Base-by-base conservation (phyloP, 2,888 invertebrate species). In the Agrilus biguttatus region DNA sequence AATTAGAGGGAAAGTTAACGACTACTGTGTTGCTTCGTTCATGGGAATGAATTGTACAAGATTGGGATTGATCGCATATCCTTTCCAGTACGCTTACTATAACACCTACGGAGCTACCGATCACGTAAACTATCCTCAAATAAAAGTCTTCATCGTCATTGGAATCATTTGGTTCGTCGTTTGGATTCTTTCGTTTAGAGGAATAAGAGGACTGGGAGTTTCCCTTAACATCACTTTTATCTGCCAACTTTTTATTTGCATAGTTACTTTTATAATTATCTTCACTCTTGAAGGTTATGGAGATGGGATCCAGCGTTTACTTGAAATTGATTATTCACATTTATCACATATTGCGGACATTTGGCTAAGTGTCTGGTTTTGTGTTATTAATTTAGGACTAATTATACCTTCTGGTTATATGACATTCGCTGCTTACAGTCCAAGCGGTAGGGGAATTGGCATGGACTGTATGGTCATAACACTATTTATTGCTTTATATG, bases 401-500 rank as follows among this genome's bases (percentile, higher is more conserved):
- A 41, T 51, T 8, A 40, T 47, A 17, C 55, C 55, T 1, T 44
- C 46, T n/a, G 54, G 55, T 5, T 51, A 49, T 37, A 54, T 54
- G 55, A 52, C 55, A 2, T 48, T 44, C 34, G 47, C 51, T 6
- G 52, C 54, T 8, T 53, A 50, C 43, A 47, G 48, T 2, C 48
- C 45, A 32, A 49, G 50, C 17, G 28, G 36, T 10, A 42, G 33
- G n/a, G 38, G 36, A 7, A 5, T 40, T 8, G 38, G 32, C 3
- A 28, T 33, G 12, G 47, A 47, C 7, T 44, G 44, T 14, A 21
- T 37, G 12, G 14, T 44, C 4, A 40, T 47, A 36, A 34, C 40
- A n/a, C 7, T 37, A 0, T 17, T 21, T 19, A 42, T 37, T 17
- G 13, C 28, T 8, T 3, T 41, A 8, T 13, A 44, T 14, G 33